Percentiles rank a stretch among this genome's conserved stretches.
These are phyloP conservation scores for Lepus townsendii DNA, from an alignment of 2,797 vertebrate species.

Conservation along the genomic window DNA sequence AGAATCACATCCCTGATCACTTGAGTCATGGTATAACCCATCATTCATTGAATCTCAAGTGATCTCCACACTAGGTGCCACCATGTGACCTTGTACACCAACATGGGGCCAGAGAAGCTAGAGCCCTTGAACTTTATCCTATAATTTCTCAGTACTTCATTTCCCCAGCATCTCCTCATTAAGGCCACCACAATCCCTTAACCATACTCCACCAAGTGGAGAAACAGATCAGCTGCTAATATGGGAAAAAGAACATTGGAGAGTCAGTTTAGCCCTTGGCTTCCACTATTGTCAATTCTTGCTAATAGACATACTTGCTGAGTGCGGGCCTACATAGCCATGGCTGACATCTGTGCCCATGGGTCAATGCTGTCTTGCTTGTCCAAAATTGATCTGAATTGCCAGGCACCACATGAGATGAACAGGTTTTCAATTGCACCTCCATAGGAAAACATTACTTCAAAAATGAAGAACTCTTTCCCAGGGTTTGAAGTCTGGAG, in stretches of 20 bases:
- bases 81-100: background rate
- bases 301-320: too few relatives aligned
- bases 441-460: background rate
- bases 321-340: background rate
- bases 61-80: too few relatives aligned
- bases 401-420: too few relatives aligned
- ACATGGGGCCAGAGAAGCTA: fast-evolving
- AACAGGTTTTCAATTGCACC: background rate
- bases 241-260: background rate
- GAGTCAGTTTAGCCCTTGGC: background rate
- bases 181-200: background rate
- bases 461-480: too few relatives aligned
- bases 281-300: background rate
- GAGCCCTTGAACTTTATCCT: background rate
- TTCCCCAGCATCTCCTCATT: background rate
- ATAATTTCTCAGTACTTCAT: background rate
- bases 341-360: background rate
- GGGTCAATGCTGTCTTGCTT: too few relatives aligned
- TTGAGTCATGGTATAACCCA: background rate
- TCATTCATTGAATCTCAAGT: too few relatives aligned
- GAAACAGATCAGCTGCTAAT: background rate
- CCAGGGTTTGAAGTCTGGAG: background rate
- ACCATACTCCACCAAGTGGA: too few relatives aligned
- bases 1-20: background rate
- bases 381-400: background rate